These are phyloP conservation scores for Epsilonema sp. DNA, from an alignment of 2,888 invertebrate species.

Conservation along the genomic window DNA sequence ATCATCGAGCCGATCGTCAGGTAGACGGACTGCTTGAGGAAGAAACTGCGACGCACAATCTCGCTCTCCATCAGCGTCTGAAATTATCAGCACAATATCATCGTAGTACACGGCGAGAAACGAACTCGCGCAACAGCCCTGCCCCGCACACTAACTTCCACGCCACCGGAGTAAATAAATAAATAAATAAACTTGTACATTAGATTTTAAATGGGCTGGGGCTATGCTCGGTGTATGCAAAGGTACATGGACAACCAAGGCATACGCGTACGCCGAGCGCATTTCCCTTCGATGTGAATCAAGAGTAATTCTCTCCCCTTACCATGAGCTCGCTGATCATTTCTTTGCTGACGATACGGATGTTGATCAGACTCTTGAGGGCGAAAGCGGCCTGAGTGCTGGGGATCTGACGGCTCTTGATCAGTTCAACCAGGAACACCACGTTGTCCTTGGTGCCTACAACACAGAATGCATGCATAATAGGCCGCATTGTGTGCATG, in stretches of 20 bases:
- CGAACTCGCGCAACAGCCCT: not conserved
- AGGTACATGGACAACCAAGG: too few species aligned
- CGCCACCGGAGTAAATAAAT: too few species aligned
- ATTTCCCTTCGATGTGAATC: not conserved
- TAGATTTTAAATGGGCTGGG: not conserved
- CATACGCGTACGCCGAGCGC: too few species aligned
- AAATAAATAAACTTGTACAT: not conserved
- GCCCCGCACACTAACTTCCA: too few species aligned
- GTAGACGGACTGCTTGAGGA: constrained; percentile 16
- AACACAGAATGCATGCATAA: too few species aligned
- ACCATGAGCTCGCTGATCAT: constrained; percentile 8
- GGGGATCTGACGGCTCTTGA: constrained; percentile 11
- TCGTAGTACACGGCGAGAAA: not conserved
- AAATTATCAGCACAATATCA: not conserved
- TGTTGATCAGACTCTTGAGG: constrained; percentile 11
- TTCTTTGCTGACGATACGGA: constrained; percentile 10
- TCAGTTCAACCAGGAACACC: constrained; percentile 12
- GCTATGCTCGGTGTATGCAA: too few species aligned
- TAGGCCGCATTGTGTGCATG: too few species aligned
- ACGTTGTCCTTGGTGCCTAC: constrained; percentile 13
- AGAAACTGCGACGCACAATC: not conserved
- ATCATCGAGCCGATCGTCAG: constrained; percentile 13
- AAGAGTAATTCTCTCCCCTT: not conserved
- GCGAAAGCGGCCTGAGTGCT: constrained; percentile 14
- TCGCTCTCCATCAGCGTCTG: constrained; percentile 3